Evolutionary conservation across 2,888 invertebrate species (phyloP).

Genomic region (Melanostoma mellinum): DNA sequence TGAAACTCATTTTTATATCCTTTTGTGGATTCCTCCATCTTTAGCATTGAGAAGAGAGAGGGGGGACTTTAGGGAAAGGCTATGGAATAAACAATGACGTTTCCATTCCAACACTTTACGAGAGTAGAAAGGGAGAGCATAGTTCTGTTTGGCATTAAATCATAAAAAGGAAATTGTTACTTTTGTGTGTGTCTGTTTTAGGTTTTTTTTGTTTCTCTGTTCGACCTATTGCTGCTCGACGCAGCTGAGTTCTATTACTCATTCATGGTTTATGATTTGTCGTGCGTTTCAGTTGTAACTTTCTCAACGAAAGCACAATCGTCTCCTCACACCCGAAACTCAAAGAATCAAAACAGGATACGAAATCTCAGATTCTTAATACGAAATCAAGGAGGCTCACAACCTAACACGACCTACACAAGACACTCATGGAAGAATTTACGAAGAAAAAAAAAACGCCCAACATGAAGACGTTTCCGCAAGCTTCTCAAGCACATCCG

Average conservation of each 20-base stretch:
- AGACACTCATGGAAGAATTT: slow-evolving; percentile 7
- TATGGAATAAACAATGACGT: slow-evolving; percentile 48
- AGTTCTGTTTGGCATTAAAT: slow-evolving; percentile 47
- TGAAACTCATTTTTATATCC: slow-evolving; percentile 46
- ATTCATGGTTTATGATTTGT: slow-evolving; percentile 52
- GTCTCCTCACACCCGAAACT: slow-evolving; percentile 24
- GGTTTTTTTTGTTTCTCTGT: neutral
- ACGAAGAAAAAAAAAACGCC: slow-evolving; percentile 20
- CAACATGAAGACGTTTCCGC: slow-evolving; percentile 45
- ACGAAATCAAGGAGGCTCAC: slow-evolving; percentile 31
- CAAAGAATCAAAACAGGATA: slow-evolving; percentile 12
- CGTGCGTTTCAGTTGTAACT: slow-evolving; percentile 25
- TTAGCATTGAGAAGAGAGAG: slow-evolving; percentile 9
- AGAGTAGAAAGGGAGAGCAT: slow-evolving; percentile 36
- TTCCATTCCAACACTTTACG: slow-evolving; percentile 17
- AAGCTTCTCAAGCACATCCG: slow-evolving; percentile 57
- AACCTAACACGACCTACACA: neutral
- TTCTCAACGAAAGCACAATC: slow-evolving; percentile 2
- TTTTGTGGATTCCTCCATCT: slow-evolving; percentile 37
- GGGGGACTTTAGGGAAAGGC: slow-evolving; percentile 1
- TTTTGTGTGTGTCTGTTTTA: neutral
- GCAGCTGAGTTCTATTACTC: slow-evolving; percentile 63
- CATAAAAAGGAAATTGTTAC: slow-evolving; percentile 27
- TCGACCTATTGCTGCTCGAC: slow-evolving; percentile 29
- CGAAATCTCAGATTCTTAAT: slow-evolving; percentile 31